phyloP scores from a whole-genome alignment of 2,888 invertebrate genomes.

The Trachelus iudaicus region DNA sequence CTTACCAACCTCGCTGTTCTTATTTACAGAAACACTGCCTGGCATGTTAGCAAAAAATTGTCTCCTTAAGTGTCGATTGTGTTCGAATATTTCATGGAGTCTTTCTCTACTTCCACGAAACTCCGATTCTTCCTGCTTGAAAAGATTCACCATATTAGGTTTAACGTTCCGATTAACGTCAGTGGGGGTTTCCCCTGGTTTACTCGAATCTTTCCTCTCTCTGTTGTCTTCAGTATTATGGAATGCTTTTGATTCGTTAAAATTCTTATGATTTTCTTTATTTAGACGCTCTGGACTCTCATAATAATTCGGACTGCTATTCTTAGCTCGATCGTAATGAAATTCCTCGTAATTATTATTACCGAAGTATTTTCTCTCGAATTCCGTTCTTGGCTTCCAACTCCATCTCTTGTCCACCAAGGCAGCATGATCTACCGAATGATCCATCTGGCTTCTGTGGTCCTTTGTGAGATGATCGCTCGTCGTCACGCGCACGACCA shows the following conservation, averaged over 20 bases:
- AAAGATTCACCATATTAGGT: neutral
- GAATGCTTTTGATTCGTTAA: neutral
- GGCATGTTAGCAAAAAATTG: conserved; percentile 54
- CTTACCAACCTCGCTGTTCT: neutral
- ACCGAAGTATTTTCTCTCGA: conserved; percentile 50
- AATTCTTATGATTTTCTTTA: neutral
- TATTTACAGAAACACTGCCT: conserved; percentile 12
- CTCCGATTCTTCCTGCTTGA: conserved; percentile 20
- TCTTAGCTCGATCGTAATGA: neutral
- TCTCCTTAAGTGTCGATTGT: conserved; percentile 54
- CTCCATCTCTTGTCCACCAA: conserved; percentile 31
- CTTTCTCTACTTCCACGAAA: conserved; percentile 53
- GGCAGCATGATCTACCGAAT: neutral
- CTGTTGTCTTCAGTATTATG: neutral
- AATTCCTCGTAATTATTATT: conserved; percentile 14
- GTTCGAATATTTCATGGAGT: conserved; percentile 60
- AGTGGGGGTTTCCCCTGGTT: neutral
- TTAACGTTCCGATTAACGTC: neutral
- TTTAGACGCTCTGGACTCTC: neutral
- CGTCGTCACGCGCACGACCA: conserved; percentile 34
- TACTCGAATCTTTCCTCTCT: neutral
- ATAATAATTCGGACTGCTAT: neutral
- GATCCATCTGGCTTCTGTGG: conserved; percentile 4
- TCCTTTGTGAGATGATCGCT: neutral
- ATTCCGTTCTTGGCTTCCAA: conserved; percentile 58